Conservation (phyloP, 1,140 invertebrate species). For the Drosophila insularis region DNA sequence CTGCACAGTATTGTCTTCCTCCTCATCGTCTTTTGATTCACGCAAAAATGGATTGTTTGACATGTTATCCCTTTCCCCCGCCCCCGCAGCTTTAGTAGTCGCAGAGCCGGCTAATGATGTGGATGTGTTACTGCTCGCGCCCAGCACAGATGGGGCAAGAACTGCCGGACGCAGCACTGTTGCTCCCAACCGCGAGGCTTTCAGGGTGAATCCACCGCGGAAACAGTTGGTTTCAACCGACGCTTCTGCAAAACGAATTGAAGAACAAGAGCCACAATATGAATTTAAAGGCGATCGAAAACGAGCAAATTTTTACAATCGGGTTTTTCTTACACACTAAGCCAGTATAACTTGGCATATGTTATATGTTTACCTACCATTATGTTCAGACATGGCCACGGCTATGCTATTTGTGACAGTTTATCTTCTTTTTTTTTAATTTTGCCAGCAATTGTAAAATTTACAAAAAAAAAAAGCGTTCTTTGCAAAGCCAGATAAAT, state of each 20-base stretch:
- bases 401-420: constrained; percentile 24
- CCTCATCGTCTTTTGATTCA: constrained; percentile 51
- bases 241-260: constrained; percentile 63
- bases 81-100: neutral
- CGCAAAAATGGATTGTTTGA: constrained; percentile 64
- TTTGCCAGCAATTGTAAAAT: constrained; percentile 41
- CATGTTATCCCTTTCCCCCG: constrained; percentile 48
- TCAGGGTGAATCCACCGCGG: constrained; percentile 73
- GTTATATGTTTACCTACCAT: constrained; percentile 56
- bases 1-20: constrained; percentile 46
- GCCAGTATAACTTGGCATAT: neutral
- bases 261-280: constrained; percentile 52
- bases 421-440: constrained; percentile 39
- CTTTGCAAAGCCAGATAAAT: constrained; percentile 46
- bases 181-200: constrained; percentile 68
- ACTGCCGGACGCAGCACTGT: constrained; percentile 73
- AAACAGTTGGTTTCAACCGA: constrained; percentile 79
- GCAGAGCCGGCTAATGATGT: constrained; percentile 39
- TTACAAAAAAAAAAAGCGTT: constrained; percentile 71
- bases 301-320: constrained; percentile 33
- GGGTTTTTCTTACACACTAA: neutral
- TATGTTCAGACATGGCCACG: constrained; percentile 74
- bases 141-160: constrained; percentile 56
- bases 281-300: constrained; percentile 32
- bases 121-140: constrained; percentile 50